Conservation (phyloP, 92 coral and sea anemone genomes). For the Heteractis magnifica region DNA sequence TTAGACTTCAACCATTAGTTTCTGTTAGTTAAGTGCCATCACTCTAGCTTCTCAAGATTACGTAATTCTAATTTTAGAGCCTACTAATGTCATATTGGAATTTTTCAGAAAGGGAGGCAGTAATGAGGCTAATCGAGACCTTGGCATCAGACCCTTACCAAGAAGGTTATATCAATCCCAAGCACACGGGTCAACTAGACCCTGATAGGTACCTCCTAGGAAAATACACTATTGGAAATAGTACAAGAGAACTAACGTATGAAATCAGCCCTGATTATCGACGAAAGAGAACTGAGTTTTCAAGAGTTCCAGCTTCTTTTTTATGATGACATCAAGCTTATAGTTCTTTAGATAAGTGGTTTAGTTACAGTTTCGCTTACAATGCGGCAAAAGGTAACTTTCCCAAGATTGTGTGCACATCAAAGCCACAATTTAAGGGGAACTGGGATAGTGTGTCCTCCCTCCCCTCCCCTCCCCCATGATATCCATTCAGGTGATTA, state of each 20-base stretch:
- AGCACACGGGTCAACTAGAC: constrained; percentile 68
- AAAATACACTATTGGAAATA: constrained; percentile 36
- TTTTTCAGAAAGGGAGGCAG: constrained; percentile 73
- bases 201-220: constrained; percentile 88
- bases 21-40: neutral
- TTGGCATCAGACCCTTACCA: constrained; percentile 66
- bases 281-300: constrained; percentile 34
- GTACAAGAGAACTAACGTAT: constrained; percentile 15
- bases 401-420: no score
- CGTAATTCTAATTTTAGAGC: neutral
- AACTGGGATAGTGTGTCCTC: no score
- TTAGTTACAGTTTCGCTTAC: neutral
- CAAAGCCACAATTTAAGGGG: no score
- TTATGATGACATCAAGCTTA: constrained; percentile 2
- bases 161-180: constrained; percentile 67
- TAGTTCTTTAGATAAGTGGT: neutral
- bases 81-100: neutral
- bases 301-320: constrained; percentile 35
- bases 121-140: constrained; percentile 70
- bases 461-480: no score
- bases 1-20: no score
- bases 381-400: neutral
- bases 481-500: no score
- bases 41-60: neutral
- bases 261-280: constrained; percentile 37